phyloP scores from a whole-genome alignment of 2,797 vertebrate species.

The Zalophus californianus region DNA sequence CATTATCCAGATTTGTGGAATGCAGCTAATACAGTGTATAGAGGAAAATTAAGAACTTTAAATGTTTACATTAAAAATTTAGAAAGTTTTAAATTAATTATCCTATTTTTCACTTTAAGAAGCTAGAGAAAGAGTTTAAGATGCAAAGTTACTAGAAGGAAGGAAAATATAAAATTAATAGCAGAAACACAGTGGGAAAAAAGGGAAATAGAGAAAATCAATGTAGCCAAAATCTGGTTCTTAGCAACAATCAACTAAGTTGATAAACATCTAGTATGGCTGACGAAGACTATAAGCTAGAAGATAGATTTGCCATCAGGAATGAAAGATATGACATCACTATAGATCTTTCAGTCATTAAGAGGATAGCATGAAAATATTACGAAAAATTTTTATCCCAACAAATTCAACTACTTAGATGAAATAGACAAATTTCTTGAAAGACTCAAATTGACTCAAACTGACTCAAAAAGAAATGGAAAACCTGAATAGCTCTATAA shows the following conservation, averaged over 20 bases:
- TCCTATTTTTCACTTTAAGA: not conserved
- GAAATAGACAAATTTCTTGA: not conserved
- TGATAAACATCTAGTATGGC: not conserved
- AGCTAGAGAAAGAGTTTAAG: not conserved
- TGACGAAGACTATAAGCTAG: accelerated
- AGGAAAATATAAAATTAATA: not conserved
- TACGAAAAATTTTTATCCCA: not conserved
- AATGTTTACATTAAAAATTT: not conserved
- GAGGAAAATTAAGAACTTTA: not conserved
- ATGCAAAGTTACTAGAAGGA: not conserved
- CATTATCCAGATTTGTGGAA: not conserved
- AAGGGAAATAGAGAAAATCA: not conserved
- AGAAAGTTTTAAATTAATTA: not conserved
- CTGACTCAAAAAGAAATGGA: slow-evolving; percentile 20
- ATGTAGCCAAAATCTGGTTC: not conserved
- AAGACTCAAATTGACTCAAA: slow-evolving; percentile 1
- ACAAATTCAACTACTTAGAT: not conserved
- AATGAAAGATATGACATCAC: not conserved
- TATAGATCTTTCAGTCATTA: not conserved
- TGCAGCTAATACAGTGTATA: not conserved
- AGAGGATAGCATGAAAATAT: not conserved
- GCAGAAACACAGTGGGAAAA: not conserved
- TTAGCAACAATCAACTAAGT: not conserved
- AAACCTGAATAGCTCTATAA: not conserved
- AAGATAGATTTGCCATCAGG: accelerated